Evolutionary conservation across 1,140 invertebrate species (phyloP), one percentile per base, ranked within the genome.

Genomic region (Megalopta genalis): DNA sequence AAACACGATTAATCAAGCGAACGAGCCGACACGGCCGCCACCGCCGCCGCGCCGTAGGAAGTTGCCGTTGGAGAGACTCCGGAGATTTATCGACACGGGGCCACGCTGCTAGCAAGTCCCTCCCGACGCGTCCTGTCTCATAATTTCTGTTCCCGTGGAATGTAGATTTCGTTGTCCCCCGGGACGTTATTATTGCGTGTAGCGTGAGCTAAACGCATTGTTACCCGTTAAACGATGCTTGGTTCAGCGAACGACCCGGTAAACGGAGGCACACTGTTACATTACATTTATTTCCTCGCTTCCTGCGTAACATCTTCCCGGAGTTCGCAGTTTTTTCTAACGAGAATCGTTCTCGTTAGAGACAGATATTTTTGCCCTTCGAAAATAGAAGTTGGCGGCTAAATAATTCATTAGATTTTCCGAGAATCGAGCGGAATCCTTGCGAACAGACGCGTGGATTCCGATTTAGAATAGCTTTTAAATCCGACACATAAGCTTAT

Each of bases 1-100:
- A 90, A 91, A 90, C 85, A 88, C 91, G 90, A 91, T 92, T 92
- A 92, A 92, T 92, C 91, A 91, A 87, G 82, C 75, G 76, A 76
- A 84, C 83, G 59, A 84, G 65, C 75, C 75, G 71, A 81, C 83
- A 73, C 83, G 81, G 80, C 71, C 79, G 79, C 76, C 68, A 81
- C 86, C 81, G 49, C 82, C 86, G 85, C 80, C 77, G 75, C 69
- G 80, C 85, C 80, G 54, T 80, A 87, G 84, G 85, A 87, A 88
- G 80, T 86, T 73, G 76, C 75, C 83, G 71, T 1, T 66, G 80
- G 82, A 84, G 83, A 83, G 37, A 57, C 46, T 82, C 82, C 66
- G 71, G 84, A 87, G 87, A 88, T 88, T 88, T 88, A 88, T 88
- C 87, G 87, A 65, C 73, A 67, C 80, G 74, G 64, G 42, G 42